Percentiles rank a stretch among this genome's conserved stretches.
Conservation (phyloP, 2,888 invertebrate species). For the Arge pagana region DNA sequence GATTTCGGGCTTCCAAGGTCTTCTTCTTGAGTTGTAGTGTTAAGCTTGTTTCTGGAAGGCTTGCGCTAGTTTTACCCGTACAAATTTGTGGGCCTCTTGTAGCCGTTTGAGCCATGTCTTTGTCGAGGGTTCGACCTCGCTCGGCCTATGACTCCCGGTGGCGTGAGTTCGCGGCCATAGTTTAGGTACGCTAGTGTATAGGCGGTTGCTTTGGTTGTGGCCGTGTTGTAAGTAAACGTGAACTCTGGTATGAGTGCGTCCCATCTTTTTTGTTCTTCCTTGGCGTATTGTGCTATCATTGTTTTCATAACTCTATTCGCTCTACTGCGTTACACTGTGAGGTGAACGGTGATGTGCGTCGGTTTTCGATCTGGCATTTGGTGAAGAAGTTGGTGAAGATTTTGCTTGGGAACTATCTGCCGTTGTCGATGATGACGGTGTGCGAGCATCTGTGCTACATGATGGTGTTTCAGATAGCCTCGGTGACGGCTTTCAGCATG, state of each 20-base stretch:
- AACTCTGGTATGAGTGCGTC: slow-evolving; percentile 30
- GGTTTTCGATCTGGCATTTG: slow-evolving; percentile 26
- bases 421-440: slow-evolving; percentile 37
- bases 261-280: slow-evolving; percentile 37
- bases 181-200: slow-evolving; percentile 34
- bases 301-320: slow-evolving; percentile 38
- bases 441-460: slow-evolving; percentile 22
- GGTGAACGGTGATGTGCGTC: slow-evolving; percentile 35
- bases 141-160: too few relatives aligned
- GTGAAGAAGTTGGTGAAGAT: slow-evolving; percentile 21
- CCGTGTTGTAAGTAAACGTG: slow-evolving; percentile 33
- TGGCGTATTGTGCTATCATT: slow-evolving; percentile 41
- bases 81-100: too few relatives aligned
- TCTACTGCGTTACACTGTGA: slow-evolving; percentile 46
- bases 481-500: too few relatives aligned
- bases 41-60: neutral
- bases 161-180: slow-evolving; percentile 27
- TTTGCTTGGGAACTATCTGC: slow-evolving; percentile 31
- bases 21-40: slow-evolving; percentile 10
- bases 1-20: too few relatives aligned
- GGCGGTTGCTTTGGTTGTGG: slow-evolving; percentile 30
- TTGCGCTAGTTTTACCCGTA: neutral
- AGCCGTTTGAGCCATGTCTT: neutral
- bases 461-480: too few relatives aligned
- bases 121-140: too few relatives aligned